These are phyloP conservation scores for Biston betularia DNA, from an alignment of 2,888 invertebrate genomes.

Conservation along the genomic window DNA sequence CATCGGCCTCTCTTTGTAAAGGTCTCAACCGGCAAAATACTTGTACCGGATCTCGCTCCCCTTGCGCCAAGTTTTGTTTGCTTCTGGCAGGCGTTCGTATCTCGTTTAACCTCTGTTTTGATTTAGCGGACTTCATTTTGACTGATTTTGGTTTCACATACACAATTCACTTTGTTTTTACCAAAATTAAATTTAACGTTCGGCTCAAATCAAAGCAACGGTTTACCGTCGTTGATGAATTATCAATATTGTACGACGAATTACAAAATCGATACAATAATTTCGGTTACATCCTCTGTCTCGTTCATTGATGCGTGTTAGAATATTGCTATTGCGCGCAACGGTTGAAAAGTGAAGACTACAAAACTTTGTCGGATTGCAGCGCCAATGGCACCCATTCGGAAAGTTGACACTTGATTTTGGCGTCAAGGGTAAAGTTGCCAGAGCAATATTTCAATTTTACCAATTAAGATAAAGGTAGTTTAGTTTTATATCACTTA, in stretches of 20 bases:
- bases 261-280: slow-evolving; percentile 41
- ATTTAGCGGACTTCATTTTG: slow-evolving; percentile 80
- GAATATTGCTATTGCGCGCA: slow-evolving; percentile 45
- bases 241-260: slow-evolving; percentile 52
- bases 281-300: slow-evolving; percentile 36
- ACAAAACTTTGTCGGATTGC: slow-evolving; percentile 52
- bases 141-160: slow-evolving; percentile 50
- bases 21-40: slow-evolving; percentile 96
- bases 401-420: slow-evolving; percentile 40
- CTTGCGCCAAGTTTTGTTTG: slow-evolving; percentile 70
- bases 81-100: slow-evolving; percentile 79
- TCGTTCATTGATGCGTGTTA: slow-evolving; percentile 38
- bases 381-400: slow-evolving; percentile 39
- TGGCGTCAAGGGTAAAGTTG: slow-evolving; percentile 42
- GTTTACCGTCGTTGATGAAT: slow-evolving; percentile 55
- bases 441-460: slow-evolving; percentile 23
- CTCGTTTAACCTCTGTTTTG: slow-evolving; percentile 77
- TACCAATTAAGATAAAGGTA: not conserved
- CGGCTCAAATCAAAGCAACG: slow-evolving; percentile 75
- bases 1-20: slow-evolving; percentile 88
- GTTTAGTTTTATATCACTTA: no score
- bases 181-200: slow-evolving; percentile 58
- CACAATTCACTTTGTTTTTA: slow-evolving; percentile 49
- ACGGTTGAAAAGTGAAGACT: slow-evolving; percentile 43
- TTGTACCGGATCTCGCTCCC: slow-evolving; percentile 91